Evolutionary conservation across 1,140 invertebrate species (phyloP).

Genomic region (Spodoptera frugiperda): DNA sequence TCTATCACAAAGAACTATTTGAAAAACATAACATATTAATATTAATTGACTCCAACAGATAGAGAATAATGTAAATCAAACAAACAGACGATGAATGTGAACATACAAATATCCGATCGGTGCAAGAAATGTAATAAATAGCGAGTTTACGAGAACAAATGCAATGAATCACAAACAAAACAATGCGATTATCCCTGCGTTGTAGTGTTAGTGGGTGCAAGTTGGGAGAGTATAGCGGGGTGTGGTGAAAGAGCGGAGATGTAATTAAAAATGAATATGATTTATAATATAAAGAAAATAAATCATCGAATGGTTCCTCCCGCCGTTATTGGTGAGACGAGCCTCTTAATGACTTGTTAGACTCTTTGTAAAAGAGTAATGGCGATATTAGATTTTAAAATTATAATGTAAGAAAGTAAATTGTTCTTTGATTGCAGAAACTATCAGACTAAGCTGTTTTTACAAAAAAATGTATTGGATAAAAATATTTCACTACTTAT

Average conservation of each 20-base stretch:
- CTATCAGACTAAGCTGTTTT: too few species aligned
- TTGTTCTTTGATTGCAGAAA: too few species aligned
- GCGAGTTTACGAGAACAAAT: conserved; percentile 77
- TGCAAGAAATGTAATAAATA: conserved; percentile 79
- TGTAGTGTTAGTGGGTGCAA: conserved; percentile 60
- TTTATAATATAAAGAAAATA: too few species aligned
- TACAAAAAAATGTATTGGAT: too few species aligned
- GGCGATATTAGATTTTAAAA: too few species aligned
- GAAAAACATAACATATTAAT: background rate
- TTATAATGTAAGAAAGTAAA: too few species aligned
- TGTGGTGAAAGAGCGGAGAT: background rate
- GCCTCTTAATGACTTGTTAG: too few species aligned
- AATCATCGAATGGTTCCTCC: too few species aligned
- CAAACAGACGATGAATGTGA: conserved; percentile 12
- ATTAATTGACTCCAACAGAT: conserved; percentile 17
- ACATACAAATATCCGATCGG: conserved; percentile 60
- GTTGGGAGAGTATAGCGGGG: conserved; percentile 33
- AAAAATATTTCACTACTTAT: too few species aligned
- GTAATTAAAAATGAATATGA: background rate
- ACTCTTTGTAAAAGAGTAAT: too few species aligned
- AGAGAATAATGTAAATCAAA: conserved; percentile 28
- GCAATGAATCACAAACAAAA: conserved; percentile 84
- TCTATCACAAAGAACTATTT: too few species aligned
- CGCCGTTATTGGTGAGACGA: too few species aligned
- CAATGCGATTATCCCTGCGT: conserved; percentile 83